phyloP scores from a whole-genome alignment of 2,888 invertebrate species.

The Microchrysa polita region DNA sequence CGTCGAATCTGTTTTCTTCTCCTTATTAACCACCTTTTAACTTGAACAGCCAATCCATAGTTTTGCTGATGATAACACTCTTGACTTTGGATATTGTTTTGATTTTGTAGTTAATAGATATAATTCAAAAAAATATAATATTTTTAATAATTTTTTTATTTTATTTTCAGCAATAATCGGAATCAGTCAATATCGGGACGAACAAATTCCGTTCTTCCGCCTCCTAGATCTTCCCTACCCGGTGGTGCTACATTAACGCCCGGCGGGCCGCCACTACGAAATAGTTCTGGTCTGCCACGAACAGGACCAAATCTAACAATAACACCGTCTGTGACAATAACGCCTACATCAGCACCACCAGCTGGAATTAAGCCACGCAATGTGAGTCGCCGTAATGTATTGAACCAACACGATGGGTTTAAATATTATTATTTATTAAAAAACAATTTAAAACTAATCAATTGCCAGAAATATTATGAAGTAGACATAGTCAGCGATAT shows the following conservation, averaged over 20 bases:
- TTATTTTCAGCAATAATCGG: slow-evolving; percentile 53
- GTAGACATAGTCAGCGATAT: too few relatives aligned
- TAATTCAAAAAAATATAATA: too few relatives aligned
- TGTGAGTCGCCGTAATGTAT: slow-evolving; percentile 66
- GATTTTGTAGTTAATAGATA: too few relatives aligned
- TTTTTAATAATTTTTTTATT: slow-evolving; percentile 46
- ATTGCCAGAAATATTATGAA: not conserved
- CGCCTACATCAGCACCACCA: slow-evolving; percentile 77
- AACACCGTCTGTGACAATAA: slow-evolving; percentile 79
- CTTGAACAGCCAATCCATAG: too few relatives aligned
- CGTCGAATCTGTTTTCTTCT: too few relatives aligned
- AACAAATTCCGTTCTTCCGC: slow-evolving; percentile 59
- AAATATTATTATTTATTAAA: not conserved
- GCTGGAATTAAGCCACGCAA: slow-evolving; percentile 65
- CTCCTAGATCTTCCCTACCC: slow-evolving; percentile 66
- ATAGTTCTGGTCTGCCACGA: slow-evolving; percentile 59
- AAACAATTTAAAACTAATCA: too few relatives aligned
- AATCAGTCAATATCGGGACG: slow-evolving; percentile 55
- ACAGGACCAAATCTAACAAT: slow-evolving; percentile 67
- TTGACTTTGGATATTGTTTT: not conserved
- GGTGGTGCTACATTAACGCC: slow-evolving; percentile 72
- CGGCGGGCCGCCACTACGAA: slow-evolving; percentile 60
- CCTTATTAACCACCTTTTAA: too few relatives aligned
- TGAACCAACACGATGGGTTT: slow-evolving; percentile 53
- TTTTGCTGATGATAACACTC: too few relatives aligned